phyloP scores from a whole-genome alignment of 1,140 invertebrate species.

The Marisa cornuarietis region DNA sequence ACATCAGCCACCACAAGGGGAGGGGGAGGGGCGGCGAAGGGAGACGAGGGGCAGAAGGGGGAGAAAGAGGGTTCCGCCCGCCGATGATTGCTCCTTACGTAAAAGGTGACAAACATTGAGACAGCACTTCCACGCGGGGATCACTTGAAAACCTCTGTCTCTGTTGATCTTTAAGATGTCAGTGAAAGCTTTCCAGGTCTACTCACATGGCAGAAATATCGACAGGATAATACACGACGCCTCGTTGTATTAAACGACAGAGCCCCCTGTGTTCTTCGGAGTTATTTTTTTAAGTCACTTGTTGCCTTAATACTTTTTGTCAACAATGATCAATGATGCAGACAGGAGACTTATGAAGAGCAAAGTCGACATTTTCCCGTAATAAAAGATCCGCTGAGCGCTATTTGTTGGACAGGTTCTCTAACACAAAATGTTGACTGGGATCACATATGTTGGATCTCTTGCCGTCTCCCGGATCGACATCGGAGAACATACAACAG shows the following conservation, averaged over 20 bases:
- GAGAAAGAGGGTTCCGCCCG: not conserved
- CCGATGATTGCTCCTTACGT: not conserved
- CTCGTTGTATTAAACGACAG: no score
- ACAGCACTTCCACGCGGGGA: not conserved
- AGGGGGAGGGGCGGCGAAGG: conserved; percentile 6
- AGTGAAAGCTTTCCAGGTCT: not conserved
- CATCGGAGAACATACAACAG: no score
- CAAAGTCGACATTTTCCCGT: no score
- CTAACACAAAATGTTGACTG: no score
- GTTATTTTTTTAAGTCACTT: not conserved
- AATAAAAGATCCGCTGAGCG: no score
- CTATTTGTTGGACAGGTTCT: no score
- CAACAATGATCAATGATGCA: no score
- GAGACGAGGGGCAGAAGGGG: conserved; percentile 13
- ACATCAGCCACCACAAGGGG: not conserved
- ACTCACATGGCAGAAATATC: no score
- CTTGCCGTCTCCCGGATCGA: no score
- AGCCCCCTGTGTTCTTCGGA: not conserved
- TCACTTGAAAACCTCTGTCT: not conserved
- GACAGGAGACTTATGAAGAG: no score
- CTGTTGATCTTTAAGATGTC: not conserved
- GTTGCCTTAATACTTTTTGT: not conserved
- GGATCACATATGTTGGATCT: no score
- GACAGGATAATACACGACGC: no score
- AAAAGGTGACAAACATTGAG: conserved; percentile 18